Evolutionary conservation across 2,888 invertebrate species (phyloP), one percentile per base, ranked within the genome.

Genomic region (Strigamia maritima): DNA sequence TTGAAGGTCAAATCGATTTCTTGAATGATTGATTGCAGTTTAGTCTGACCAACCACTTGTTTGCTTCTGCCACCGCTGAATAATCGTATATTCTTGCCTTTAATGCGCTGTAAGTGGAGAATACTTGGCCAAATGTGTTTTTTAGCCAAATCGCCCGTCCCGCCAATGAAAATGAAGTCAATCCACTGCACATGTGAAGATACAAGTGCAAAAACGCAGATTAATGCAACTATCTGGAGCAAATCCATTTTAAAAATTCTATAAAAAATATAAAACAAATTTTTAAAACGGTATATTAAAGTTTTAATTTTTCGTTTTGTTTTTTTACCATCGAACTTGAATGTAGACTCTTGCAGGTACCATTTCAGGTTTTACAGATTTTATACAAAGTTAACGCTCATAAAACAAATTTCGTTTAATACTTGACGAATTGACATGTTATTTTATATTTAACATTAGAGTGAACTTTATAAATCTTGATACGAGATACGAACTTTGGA

Each of bases 71-170:
- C 70, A n/a, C 14, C 26, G 70, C 70, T 26, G 70, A 70, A 70
- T 70, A 70, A 28, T 8, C 19, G 16, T 6, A 54, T 19, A 3
- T 19, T 54, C 1, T 54, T 6, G 16, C 19, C 19, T 54, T 54
- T 54, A 19, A 0, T 54, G 19, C 2, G 26, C 28, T 3, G 16
- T 28, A 70, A 28, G 10, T 70, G 70, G 24, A 28, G 24, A 0
- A 70, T 16, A 70, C 70, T 70, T 70, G 70, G 26, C 70, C 26
- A 70, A n/a, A 70, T 28, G 16, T 70, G 70, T 26, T 70, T 70
- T 26, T 28, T 70, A 26, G 70, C 70, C 7, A 70, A 70, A 16
- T 26, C 28, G 16, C 70, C 70, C 12, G 70, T 70, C 28, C 70
- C 70, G 14, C 70, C 70, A 2, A 70, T 28, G 14, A 70, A 70